Conservation (phyloP, 2,797 vertebrate genomes). For the Syncerus caffer region DNA sequence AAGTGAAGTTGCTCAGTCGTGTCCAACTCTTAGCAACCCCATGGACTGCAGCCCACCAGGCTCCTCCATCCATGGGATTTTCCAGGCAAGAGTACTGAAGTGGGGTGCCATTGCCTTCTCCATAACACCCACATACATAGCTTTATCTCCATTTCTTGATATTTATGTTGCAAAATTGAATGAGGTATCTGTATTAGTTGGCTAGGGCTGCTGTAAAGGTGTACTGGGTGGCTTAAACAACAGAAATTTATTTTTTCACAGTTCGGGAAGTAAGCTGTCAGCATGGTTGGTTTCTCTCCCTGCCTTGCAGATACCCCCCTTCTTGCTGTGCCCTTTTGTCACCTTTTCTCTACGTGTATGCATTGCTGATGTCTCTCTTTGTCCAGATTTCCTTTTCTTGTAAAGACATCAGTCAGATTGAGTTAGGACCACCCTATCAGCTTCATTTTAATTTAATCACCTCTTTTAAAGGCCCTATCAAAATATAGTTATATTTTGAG, state of each 20-base stretch:
- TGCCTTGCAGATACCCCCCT: not conserved
- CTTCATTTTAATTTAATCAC: not conserved
- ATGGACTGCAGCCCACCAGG: not conserved
- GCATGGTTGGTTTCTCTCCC: not conserved
- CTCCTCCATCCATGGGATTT: not conserved
- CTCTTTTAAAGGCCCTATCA: not conserved
- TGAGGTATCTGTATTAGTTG: not conserved
- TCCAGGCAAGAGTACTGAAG: not conserved
- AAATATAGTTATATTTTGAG: not conserved
- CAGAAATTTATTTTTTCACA: not conserved
- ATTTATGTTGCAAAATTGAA: not conserved
- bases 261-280: not conserved
- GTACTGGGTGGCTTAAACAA: not conserved
- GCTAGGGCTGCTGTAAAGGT: not conserved
- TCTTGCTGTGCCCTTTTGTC: not conserved
- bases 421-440: not conserved
- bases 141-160: not conserved
- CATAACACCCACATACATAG: not conserved
- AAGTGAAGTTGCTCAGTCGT: too few relatives aligned
- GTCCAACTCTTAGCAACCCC: fast-evolving
- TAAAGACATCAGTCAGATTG: not conserved
- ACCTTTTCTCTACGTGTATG: not conserved
- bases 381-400: not conserved
- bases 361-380: not conserved
- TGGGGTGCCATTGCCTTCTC: not conserved